These are phyloP conservation scores for Achlya flavicornis DNA, from an alignment of 2,888 invertebrate species.

Conservation along the genomic window DNA sequence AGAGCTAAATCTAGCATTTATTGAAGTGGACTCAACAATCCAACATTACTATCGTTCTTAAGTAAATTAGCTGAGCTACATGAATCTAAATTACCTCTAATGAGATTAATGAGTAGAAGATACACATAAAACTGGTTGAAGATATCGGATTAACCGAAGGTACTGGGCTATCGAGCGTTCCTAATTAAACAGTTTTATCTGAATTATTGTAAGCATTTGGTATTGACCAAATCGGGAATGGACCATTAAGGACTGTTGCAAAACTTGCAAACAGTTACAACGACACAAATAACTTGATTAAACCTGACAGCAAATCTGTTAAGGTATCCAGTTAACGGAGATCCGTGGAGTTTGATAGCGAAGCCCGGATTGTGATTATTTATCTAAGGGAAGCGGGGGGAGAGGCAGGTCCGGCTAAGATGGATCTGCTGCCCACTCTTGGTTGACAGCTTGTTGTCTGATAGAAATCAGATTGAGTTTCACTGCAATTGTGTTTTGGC, in stretches of 20 bases:
- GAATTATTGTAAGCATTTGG: constrained; percentile 40
- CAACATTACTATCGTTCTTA: background rate
- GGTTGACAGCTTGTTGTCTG: constrained; percentile 38
- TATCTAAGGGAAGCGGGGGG: constrained; percentile 10
- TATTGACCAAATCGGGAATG: constrained; percentile 40
- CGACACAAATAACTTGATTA: constrained; percentile 52
- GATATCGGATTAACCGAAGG: background rate
- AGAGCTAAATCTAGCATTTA: background rate
- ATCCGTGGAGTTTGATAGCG: constrained; percentile 22
- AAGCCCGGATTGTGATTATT: constrained; percentile 13
- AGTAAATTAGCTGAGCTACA: constrained; percentile 10
- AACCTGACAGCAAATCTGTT: constrained; percentile 49
- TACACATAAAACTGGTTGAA: background rate
- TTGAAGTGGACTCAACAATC: background rate
- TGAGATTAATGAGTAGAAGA: constrained; percentile 9
- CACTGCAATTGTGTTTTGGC: constrained; percentile 38
- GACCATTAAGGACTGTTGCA: constrained; percentile 35
- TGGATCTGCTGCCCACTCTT: constrained; percentile 35
- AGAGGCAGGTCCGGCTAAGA: constrained; percentile 25
- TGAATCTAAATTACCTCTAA: constrained; percentile 4
- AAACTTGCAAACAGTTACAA: constrained; percentile 32
- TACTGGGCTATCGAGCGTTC: constrained; percentile 35
- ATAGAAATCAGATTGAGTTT: constrained; percentile 50
- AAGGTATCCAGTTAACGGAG: constrained; percentile 29
- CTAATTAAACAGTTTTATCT: constrained; percentile 37